Evolutionary conservation across 2,797 vertebrate species (phyloP), one percentile per base, ranked within the genome.

Genomic region (Leptodactylus fallax): DNA sequence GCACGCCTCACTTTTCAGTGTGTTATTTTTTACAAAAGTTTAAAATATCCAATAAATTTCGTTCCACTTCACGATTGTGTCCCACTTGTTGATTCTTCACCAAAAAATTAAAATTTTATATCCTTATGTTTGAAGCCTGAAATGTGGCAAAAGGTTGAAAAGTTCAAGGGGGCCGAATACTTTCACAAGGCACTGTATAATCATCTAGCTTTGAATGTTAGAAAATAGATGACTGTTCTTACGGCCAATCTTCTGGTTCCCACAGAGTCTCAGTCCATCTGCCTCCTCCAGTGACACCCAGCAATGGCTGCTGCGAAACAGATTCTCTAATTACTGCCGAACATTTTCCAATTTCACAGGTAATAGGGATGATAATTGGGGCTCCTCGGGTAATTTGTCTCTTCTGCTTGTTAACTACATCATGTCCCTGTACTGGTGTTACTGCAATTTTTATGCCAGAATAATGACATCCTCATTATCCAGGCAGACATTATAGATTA

Each of bases 331-430:
- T 83, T 93, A 89, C 81, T 87, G 87, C 9, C 7, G 85, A 61
- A 67, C 85, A n/a, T 90, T 91, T 51, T 83, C 91, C 81, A 93
- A 79, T 85, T 92, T 93, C 69, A 90, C 90, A 79, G 92, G 92
- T 91, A 88, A 91, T 87, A 77, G 13, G n/a, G 47, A 13, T 72
- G 25, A 79, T 58, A 27, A 79, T 79, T 60, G 17, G 74, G n/a
- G 21, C 21, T n/a, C 47, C 74, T 21, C 4, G n/a, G 74, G 74
- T 13, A 23, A 53, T 77, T 53, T 77, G 49, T 53, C 74, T 53
- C 21, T 16, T 53, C 9, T 7, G 7, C 51, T 27, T 55, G 49
- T 23, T 77, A 51, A 77, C 19, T 55, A 21, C 51, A 14, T 56
- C 12, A 16, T 56, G 51, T 49, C 45, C 65, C 45, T 49, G 36